Percentiles rank a stretch among this genome's conserved stretches.
These are phyloP conservation scores for Microctonus aethiopoides DNA, from an alignment of 2,888 invertebrate species.

Conservation along the genomic window DNA sequence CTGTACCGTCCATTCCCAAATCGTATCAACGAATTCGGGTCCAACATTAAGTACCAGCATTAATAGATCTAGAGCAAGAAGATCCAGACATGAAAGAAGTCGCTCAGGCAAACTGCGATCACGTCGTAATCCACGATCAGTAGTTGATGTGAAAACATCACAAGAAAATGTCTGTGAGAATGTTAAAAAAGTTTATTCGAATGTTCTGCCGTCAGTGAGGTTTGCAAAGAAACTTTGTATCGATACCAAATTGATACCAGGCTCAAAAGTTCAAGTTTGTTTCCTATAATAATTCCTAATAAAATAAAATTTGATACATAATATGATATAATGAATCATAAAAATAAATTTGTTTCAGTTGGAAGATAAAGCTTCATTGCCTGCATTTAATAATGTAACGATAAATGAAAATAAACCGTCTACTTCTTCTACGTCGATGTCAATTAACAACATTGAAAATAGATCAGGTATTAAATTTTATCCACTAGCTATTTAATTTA, in stretches of 20 bases:
- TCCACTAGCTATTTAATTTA: background rate
- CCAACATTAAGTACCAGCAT: slow-evolving; percentile 48
- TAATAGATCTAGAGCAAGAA: slow-evolving; percentile 51
- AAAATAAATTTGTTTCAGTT: background rate
- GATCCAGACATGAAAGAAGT: slow-evolving; percentile 55
- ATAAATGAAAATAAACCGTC: background rate
- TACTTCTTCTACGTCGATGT: background rate
- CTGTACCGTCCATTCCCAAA: slow-evolving; percentile 84
- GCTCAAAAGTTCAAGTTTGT: slow-evolving; percentile 36
- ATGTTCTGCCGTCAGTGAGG: slow-evolving; percentile 57
- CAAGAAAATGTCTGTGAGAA: slow-evolving; percentile 53
- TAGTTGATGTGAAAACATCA: slow-evolving; percentile 53
- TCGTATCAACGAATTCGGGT: slow-evolving; percentile 76
- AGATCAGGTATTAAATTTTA: background rate
- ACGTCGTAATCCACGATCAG: slow-evolving; percentile 53
- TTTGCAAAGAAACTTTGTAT: slow-evolving; percentile 62
- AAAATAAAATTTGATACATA: background rate
- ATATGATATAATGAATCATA: background rate
- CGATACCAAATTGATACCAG: slow-evolving; percentile 40
- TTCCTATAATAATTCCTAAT: background rate
- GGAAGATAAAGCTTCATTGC: background rate
- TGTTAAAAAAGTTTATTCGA: slow-evolving; percentile 44
- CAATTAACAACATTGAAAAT: background rate
- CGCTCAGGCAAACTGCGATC: slow-evolving; percentile 57
- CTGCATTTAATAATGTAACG: background rate